A percentile compares a stretch with the other conserved stretches of the same genome.
phyloP scores from a whole-genome alignment of 1,140 invertebrate species.

The Popillia japonica region DNA sequence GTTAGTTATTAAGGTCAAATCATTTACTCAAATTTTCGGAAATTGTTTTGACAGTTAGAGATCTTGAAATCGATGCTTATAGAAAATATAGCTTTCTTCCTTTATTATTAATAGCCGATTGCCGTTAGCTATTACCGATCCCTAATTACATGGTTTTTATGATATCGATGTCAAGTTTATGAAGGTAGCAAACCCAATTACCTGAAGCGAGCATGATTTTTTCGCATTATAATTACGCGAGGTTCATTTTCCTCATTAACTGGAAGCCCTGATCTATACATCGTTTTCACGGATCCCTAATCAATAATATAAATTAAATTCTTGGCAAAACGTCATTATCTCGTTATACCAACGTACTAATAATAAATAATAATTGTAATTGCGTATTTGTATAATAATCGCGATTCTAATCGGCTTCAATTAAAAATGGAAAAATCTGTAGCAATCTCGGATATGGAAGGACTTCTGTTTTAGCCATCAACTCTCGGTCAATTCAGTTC shows the following conservation, averaged over 20 bases:
- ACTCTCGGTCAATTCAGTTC: not conserved
- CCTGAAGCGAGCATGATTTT: too few species aligned
- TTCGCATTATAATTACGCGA: not conserved
- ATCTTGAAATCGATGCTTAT: too few species aligned
- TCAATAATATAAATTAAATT: not conserved
- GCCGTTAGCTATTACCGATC: too few species aligned
- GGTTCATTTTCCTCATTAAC: conserved; percentile 3
- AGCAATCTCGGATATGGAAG: not conserved
- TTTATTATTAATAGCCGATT: too few species aligned
- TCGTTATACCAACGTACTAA: not conserved
- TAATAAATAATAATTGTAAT: conserved; percentile 12
- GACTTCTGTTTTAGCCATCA: not conserved
- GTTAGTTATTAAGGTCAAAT: too few species aligned
- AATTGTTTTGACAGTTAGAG: too few species aligned
- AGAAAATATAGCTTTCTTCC: too few species aligned
- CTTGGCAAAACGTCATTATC: not conserved
- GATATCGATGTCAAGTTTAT: too few species aligned
- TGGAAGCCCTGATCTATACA: not conserved
- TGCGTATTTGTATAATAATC: not conserved
- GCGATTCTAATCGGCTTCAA: not conserved
- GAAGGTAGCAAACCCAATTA: too few species aligned
- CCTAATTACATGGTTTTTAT: too few species aligned
- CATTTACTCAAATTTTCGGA: too few species aligned
- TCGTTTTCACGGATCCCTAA: conserved; percentile 4
- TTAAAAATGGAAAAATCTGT: not conserved